Percentiles rank a stretch among this genome's conserved stretches.
Conservation (phyloP, 2,113 vertebrate genomes). For the Oxygymnocypris stewartii region DNA sequence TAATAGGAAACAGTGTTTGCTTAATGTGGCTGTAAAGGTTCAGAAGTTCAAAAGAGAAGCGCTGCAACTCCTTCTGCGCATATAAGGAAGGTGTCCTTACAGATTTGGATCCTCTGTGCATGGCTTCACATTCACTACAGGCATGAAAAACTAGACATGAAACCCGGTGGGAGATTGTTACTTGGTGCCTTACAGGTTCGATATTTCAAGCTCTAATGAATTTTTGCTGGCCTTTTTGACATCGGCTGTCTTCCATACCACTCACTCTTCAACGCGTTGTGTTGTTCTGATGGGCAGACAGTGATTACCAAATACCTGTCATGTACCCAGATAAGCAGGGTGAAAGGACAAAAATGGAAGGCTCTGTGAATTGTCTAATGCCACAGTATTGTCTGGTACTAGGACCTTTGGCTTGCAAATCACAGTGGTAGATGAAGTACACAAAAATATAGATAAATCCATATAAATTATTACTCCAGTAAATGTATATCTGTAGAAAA, state of each 20-base stretch:
- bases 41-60: conserved; percentile 42
- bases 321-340: conserved; percentile 16
- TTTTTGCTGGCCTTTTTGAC: conserved; percentile 34
- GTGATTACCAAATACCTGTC: conserved; percentile 28
- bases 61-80: background rate
- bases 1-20: conserved; percentile 30
- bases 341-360: background rate
- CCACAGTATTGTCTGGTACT: background rate
- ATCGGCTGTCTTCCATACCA: background rate
- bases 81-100: conserved; percentile 9
- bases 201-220: conserved; percentile 27
- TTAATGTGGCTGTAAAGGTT: conserved; percentile 47
- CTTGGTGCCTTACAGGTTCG: conserved; percentile 21
- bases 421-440: background rate
- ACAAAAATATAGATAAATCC: background rate
- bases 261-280: background rate
- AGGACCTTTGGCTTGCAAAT: background rate
- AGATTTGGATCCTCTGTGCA: conserved; percentile 41
- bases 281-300: conserved; percentile 40
- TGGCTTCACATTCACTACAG: conserved; percentile 27
- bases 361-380: background rate
- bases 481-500: background rate
- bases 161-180: conserved; percentile 23
- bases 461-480: background rate
- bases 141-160: conserved; percentile 26